A percentile compares a stretch with the other conserved stretches of the same genome.
phyloP scores from a whole-genome alignment of 2,113 vertebrate genomes.

The Nesospiza acunhae region DNA sequence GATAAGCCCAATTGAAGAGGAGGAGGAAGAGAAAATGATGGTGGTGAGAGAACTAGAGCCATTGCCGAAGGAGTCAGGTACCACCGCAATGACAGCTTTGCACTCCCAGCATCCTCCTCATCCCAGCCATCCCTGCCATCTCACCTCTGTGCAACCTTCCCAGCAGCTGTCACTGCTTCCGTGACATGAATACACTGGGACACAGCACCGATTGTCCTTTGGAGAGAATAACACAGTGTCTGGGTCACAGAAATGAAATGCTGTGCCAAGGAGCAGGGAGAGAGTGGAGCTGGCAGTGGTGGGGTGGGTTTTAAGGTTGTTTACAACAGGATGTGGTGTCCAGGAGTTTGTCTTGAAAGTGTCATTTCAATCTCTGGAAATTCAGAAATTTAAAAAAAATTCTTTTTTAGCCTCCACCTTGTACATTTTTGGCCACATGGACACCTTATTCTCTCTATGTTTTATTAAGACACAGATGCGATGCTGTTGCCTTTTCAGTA shows the following conservation, averaged over 20 bases:
- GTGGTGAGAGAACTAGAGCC: slow-evolving; percentile 27
- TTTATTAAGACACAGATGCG: not conserved
- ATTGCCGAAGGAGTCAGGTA: slow-evolving; percentile 26
- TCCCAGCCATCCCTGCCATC: not conserved
- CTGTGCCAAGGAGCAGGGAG: not conserved
- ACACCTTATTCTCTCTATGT: not conserved
- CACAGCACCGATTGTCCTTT: not conserved
- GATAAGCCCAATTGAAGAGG: slow-evolving; percentile 49
- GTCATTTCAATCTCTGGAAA: not conserved
- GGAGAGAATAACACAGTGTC: not conserved
- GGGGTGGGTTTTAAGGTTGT: not conserved
- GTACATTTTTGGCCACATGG: not conserved
- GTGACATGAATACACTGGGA: not conserved
- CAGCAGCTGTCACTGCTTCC: not conserved
- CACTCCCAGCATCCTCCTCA: not conserved
- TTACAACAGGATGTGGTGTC: not conserved
- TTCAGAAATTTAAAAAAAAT: not conserved
- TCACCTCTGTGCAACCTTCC: not conserved
- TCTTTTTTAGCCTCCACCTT: not conserved
- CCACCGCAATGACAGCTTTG: not conserved
- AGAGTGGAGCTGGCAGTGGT: not conserved
- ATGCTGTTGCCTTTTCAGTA: not conserved
- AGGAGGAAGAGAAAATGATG: slow-evolving; percentile 17
- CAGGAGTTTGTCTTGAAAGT: not conserved
- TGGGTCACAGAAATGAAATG: not conserved